phyloP scores from a whole-genome alignment of 2,888 invertebrate species.

The Pachydiplax longipennis region DNA sequence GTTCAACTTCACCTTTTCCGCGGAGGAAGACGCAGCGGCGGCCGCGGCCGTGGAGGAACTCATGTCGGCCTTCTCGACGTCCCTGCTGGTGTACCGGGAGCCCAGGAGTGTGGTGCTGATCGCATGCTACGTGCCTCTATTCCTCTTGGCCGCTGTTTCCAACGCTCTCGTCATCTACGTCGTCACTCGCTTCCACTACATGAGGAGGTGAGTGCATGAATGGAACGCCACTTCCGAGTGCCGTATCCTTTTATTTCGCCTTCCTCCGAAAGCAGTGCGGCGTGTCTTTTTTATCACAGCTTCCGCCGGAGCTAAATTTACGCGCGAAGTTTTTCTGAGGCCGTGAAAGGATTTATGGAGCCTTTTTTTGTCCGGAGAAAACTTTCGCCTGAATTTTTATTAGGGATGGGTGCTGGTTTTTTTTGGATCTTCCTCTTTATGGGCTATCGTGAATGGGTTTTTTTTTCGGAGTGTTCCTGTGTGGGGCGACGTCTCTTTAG shows the following conservation, averaged over 20 bases:
- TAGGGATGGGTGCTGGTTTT: too few relatives aligned
- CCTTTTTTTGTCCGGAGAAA: too few relatives aligned
- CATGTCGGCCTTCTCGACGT: conserved; percentile 36
- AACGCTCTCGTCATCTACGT: conserved; percentile 73
- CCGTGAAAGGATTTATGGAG: too few relatives aligned
- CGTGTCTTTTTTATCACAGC: neutral
- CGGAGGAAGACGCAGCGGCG: conserved; percentile 11
- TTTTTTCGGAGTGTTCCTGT: too few relatives aligned
- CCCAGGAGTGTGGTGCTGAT: conserved; percentile 61
- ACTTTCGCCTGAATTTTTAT: too few relatives aligned
- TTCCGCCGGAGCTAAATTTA: neutral
- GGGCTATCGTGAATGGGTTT: too few relatives aligned
- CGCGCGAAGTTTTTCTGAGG: too few relatives aligned
- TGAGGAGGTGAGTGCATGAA: conserved; percentile 67
- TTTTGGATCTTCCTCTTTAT: too few relatives aligned
- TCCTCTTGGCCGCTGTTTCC: conserved; percentile 68
- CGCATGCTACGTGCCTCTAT: conserved; percentile 69
- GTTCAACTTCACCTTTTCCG: conserved; percentile 9
- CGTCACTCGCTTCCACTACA: conserved; percentile 72
- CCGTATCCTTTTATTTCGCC: neutral
- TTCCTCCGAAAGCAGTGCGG: neutral
- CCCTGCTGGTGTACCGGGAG: conserved; percentile 45
- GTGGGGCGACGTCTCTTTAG: too few relatives aligned
- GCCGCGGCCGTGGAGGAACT: conserved; percentile 33
- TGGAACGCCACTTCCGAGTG: neutral